Evolutionary conservation across 2,888 invertebrate genomes (phyloP), one percentile per base, ranked within the genome.

Genomic region (Poecilus cupreus): DNA sequence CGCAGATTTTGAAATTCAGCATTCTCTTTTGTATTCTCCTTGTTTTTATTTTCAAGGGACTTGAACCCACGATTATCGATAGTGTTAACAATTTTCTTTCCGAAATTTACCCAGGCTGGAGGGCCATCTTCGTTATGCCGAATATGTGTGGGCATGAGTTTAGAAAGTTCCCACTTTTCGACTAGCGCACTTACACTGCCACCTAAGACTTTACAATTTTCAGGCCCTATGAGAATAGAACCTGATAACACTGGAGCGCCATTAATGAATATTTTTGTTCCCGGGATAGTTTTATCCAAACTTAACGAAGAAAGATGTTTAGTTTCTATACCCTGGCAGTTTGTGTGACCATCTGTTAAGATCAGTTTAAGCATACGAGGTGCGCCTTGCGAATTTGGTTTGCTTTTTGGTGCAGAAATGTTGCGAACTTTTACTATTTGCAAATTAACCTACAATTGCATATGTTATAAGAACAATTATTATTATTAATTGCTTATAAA

Each of bases 31-130:
- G 87, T 88, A 82, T 90, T 90, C 79, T 94, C 93, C 87, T 93
- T 93, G 8, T 90, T 89, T 75, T 91, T 91, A 72, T 90, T 91
- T 82, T 90, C 90, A 24, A 95, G 88, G 82, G 95, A 94, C 87
- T 95, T 96, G 83, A 96, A 96, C 85, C 92, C 92, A 82, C 94
- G 93, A 49, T 91, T 90, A 24, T 92, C 89, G 37, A 88, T 87
- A 3, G 91, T 88, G 75, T 91, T 91, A 85, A 93, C 90, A 78
- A 96, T 91, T 86, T 93, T 94, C 86, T 95, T 94, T 0, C 97
- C 97, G 90, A 98, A 97, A 39, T 97, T 94, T 85, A 97, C 96
- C 96, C 97, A 98, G 46, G 95, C 94, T 51, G 96, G 97, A 1
- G 97, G 96, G 0, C 96, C 96, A 83, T 95, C 95, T 85, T 95